Base-by-base conservation (phyloP, 2,888 invertebrate genomes). In the Megaustenia siamemsis region DNA sequence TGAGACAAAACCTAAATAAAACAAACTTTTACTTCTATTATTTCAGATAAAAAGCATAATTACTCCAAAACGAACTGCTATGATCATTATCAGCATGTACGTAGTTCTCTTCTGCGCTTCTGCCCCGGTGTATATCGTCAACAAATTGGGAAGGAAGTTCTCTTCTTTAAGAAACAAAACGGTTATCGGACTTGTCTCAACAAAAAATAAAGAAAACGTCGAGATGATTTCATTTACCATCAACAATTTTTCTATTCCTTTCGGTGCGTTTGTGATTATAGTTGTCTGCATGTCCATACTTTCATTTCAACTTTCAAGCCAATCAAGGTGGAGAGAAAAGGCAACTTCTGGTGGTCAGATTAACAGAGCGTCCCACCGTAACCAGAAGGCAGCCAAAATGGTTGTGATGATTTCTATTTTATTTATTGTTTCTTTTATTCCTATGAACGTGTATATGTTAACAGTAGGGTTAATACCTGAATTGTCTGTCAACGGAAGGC, bases 341-440 rank as follows among this genome's bases (percentile, higher is more conserved):
- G 6, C 66, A 28, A 32, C 66, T 6, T 1, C 32, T 4, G 5
- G 5, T 5, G 66, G 2, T 8, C 66, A 66, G 24, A 5, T n/a
- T 28, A 32, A 66, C 6, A 66, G 32, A 66, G 66, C 32, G 28
- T 15, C 66, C 28, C 6, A 6, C 24, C 66, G 66, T 66, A 66
- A 66, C 32, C 66, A 66, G 66, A 66, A 32, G 24, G 32, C 24
- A 32, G 66, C 66, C 32, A 66, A 66, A 32, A 66, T 66, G 66
- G 66, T 66, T 66, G 66, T 66, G 4, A 66, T 66, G 66, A 66
- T 66, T 24, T 66, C 66, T 28, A 12, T 32, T 21, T 6, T 66
- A 32, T 66, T 66, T 66, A 66, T 66, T 28, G 66, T 15, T 1
- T 66, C 32, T 28, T 66, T 66, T 66, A 66, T 32, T 66, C 66